Evolutionary conservation across 2,888 invertebrate genomes (phyloP), one percentile per base, ranked within the genome.

Genomic region (Lingula anatina): DNA sequence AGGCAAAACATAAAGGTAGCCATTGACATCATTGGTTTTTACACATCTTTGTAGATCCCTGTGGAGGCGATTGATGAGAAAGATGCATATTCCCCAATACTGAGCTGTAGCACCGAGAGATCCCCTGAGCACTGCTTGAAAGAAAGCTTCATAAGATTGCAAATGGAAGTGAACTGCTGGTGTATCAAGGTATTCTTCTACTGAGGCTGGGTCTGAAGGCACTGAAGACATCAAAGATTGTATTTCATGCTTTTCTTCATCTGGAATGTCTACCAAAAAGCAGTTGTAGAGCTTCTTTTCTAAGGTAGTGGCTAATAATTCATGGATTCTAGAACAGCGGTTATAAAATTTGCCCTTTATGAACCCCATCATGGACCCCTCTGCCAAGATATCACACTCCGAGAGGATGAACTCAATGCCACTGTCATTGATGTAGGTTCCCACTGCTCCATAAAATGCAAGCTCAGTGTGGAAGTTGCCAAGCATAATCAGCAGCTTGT

Each of bases 401-500:
- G 42, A 26, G 18, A 53, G 38, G 5, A 53, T 4, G 38, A 21
- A 51, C 42, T 53, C 46, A 18, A 44, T 44, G 1, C 50, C 53
- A 25, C 36, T 5, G 2, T 52, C 49, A 44, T 31, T 35, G 7
- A 53, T 46, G 2, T 36, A 24, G 12, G 53, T 52, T 12, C 50
- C 53, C 7, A 53, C 38, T 20, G 53, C 53, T 3, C 46, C 42
- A 41, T 31, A 53, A 35, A 52, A 51, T 24, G 49, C 49, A 18
- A n/a, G n/a, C n/a, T n/a, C n/a, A n/a, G n/a, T n/a, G n/a, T n/a
- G n/a, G n/a, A n/a, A n/a, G n/a, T n/a, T n/a, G n/a, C 43, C 51
- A 18, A 51, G 40, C 43, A 51, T 28, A 4, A 50, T 51, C 26
- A 51, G 25, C 18, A 51, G 31, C 20, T 51, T 44, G 23, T 51